These are phyloP conservation scores for Paraescarpia echinospica DNA, from an alignment of 1,140 invertebrate genomes.

Conservation along the genomic window DNA sequence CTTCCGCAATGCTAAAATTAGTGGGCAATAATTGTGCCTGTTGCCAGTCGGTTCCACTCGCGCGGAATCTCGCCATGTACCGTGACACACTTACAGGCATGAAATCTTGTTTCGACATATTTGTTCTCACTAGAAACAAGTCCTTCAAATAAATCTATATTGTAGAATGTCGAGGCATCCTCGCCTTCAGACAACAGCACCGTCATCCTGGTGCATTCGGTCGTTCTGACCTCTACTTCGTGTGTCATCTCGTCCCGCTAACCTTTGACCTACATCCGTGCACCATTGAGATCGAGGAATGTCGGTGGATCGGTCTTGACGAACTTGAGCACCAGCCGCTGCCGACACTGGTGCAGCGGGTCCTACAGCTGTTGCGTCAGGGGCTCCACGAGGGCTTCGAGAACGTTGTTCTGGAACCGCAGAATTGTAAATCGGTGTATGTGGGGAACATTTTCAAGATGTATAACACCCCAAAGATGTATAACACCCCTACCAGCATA, in stretches of 20 bases:
- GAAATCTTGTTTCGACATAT: background rate
- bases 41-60: no score
- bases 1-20: no score
- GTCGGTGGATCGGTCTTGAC: slow-evolving; percentile 71
- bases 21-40: no score
- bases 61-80: no score
- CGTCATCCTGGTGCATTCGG: slow-evolving; percentile 68
- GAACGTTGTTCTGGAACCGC: slow-evolving; percentile 40
- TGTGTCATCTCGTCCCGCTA: slow-evolving; percentile 71
- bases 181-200: slow-evolving; percentile 73
- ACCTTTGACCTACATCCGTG: slow-evolving; percentile 70
- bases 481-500: background rate
- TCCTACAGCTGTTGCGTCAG: slow-evolving; percentile 38
- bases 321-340: slow-evolving; percentile 32
- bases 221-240: slow-evolving; percentile 83
- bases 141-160: slow-evolving; percentile 11
- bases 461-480: background rate
- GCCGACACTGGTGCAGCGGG: slow-evolving; percentile 38
- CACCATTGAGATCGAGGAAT: slow-evolving; percentile 73
- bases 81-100: background rate
- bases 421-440: slow-evolving; percentile 43
- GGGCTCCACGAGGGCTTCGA: slow-evolving; percentile 45
- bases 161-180: slow-evolving; percentile 70
- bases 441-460: slow-evolving; percentile 36
- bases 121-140: background rate